A percentile compares a stretch with the other conserved stretches of the same genome.
These are phyloP conservation scores for Falco biarmicus DNA, from an alignment of 2,797 vertebrate species.

Conservation along the genomic window DNA sequence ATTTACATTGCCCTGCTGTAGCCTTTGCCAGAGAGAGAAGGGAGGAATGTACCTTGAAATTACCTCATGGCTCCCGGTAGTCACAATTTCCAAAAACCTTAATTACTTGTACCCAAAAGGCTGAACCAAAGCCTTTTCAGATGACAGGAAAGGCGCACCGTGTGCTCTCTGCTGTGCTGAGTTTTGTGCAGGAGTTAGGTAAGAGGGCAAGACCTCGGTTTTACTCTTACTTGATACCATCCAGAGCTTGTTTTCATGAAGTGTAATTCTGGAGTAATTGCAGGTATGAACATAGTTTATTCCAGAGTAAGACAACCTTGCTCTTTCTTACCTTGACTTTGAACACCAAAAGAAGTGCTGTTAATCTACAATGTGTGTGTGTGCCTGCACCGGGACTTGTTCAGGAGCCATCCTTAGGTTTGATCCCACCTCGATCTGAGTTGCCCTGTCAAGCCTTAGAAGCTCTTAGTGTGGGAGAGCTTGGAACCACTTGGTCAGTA, in stretches of 20 bases:
- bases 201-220: not conserved
- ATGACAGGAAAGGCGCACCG: not conserved
- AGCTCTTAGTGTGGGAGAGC: not conserved
- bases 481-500: not conserved
- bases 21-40: not conserved
- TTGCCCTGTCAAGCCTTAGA: not conserved
- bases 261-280: not conserved
- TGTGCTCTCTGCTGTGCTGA: not conserved
- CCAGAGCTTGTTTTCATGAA: not conserved
- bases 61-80: not conserved
- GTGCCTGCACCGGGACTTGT: not conserved
- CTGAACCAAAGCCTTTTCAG: not conserved
- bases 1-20: not conserved
- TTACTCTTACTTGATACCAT: not conserved
- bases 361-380: not conserved
- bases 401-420: not conserved
- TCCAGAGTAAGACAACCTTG: not conserved
- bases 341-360: not conserved
- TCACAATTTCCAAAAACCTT: not conserved
- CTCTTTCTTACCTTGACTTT: not conserved
- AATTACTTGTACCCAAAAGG: not conserved
- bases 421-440: not conserved
- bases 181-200: not conserved
- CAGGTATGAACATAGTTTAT: not conserved
- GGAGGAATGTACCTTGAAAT: constrained; percentile 15